These are phyloP conservation scores for Neolamprologus ventralis DNA, from an alignment of 2,113 vertebrate genomes.

Conservation along the genomic window DNA sequence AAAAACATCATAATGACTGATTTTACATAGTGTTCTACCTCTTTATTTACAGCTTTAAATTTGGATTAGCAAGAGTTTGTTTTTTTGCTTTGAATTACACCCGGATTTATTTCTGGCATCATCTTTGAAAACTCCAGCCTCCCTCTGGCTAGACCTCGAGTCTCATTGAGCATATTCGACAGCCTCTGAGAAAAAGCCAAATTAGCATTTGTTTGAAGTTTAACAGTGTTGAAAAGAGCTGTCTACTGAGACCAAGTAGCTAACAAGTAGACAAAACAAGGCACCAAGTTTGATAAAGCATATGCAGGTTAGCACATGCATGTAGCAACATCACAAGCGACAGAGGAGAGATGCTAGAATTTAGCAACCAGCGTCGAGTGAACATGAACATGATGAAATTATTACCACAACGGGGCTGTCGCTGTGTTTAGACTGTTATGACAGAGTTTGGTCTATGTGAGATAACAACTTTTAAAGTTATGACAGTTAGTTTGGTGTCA, in stretches of 20 bases:
- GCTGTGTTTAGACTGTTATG: background rate
- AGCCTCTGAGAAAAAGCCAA: background rate
- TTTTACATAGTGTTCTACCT: background rate
- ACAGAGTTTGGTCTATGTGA: background rate
- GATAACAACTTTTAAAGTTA: background rate
- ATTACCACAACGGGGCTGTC: background rate
- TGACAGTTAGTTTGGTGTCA: background rate
- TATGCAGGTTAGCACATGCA: background rate
- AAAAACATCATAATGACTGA: background rate
- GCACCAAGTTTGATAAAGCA: background rate
- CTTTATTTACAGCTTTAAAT: background rate
- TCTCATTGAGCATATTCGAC: background rate
- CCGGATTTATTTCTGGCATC: background rate
- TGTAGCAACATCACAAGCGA: background rate
- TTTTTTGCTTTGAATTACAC: conserved; percentile 16
- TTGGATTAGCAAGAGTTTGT: background rate
- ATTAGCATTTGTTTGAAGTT: conserved; percentile 15
- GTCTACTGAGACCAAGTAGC: background rate
- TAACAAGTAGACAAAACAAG: conserved; percentile 2
- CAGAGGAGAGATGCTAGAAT: background rate
- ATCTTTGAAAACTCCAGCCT: background rate
- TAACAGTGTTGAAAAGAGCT: background rate
- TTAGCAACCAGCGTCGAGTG: background rate
- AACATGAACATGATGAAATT: background rate
- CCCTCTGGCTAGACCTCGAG: background rate